Evolutionary conservation across 2,888 invertebrate species (phyloP).

Genomic region (Atethmia centrago): DNA sequence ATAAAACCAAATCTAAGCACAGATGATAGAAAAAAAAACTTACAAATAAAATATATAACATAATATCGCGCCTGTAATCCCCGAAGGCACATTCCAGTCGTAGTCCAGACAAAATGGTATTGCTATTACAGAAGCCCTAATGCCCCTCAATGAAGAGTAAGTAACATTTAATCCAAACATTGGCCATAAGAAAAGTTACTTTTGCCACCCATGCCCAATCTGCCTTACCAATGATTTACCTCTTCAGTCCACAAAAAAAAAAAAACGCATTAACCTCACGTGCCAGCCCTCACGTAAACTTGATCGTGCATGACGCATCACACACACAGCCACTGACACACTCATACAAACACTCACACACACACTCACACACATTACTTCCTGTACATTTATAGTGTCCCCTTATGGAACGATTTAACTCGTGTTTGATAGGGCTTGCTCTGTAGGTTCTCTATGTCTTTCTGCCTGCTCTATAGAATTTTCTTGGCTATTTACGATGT

Average conservation of each 20-base stretch:
- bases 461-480: conserved; percentile 22
- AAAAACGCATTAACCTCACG: conserved; percentile 7
- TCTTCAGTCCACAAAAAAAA: background rate
- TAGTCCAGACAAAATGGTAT: background rate
- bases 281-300: conserved; percentile 71
- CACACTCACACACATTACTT: conserved; percentile 67
- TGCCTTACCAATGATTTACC: background rate
- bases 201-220: conserved; percentile 4
- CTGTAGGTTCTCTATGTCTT: conserved; percentile 5
- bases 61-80: too few relatives aligned
- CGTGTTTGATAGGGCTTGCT: conserved; percentile 45
- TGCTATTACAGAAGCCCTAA: background rate
- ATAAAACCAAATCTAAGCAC: background rate
- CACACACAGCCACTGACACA: conserved; percentile 62
- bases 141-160: background rate
- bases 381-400: conserved; percentile 81
- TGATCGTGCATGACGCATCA: conserved; percentile 84
- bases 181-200: background rate
- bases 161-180: background rate
- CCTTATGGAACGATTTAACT: conserved; percentile 63
- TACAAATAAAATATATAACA: too few relatives aligned
- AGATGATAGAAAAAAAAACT: background rate
- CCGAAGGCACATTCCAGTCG: background rate
- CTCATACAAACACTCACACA: conserved; percentile 50
- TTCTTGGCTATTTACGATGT: conserved; percentile 9